phyloP scores from a whole-genome alignment of 2,113 vertebrate species.

The Hyaena hyaena region DNA sequence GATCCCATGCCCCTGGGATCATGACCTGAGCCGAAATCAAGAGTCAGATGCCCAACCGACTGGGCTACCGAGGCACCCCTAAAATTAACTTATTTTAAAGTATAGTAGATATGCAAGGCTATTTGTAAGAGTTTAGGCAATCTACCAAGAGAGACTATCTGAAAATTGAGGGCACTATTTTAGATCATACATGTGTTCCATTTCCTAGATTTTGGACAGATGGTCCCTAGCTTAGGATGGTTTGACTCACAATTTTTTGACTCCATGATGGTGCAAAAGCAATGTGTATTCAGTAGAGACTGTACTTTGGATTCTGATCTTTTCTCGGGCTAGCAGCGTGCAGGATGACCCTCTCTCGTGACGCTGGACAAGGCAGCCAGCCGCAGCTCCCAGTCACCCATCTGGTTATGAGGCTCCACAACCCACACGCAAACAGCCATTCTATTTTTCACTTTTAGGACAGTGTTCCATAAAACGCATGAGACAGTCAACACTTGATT shows the following conservation, averaged over 20 bases:
- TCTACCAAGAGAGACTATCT: not conserved
- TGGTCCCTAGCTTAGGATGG: not conserved
- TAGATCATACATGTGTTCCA: not conserved
- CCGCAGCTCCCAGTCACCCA: not conserved
- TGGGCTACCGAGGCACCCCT: too few species aligned
- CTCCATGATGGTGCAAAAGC: not conserved
- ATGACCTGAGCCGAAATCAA: too few species aligned
- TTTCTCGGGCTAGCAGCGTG: not conserved
- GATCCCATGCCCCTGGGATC: too few species aligned
- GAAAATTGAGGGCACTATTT: not conserved
- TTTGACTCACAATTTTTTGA: not conserved
- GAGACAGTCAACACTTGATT: not conserved
- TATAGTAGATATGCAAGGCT: not conserved
- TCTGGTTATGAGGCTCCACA: not conserved
- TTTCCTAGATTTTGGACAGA: not conserved
- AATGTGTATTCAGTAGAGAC: not conserved
- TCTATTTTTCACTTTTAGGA: not conserved
- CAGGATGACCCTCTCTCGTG: not conserved
- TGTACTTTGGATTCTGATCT: not conserved
- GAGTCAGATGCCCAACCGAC: too few species aligned
- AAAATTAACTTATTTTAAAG: not conserved
- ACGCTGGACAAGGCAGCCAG: not conserved
- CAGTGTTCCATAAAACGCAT: not conserved
- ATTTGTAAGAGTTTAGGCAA: not conserved
- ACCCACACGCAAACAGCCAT: not conserved